Base-by-base conservation (phyloP, 2,888 invertebrate species). In the Exocentrus adspersus region DNA sequence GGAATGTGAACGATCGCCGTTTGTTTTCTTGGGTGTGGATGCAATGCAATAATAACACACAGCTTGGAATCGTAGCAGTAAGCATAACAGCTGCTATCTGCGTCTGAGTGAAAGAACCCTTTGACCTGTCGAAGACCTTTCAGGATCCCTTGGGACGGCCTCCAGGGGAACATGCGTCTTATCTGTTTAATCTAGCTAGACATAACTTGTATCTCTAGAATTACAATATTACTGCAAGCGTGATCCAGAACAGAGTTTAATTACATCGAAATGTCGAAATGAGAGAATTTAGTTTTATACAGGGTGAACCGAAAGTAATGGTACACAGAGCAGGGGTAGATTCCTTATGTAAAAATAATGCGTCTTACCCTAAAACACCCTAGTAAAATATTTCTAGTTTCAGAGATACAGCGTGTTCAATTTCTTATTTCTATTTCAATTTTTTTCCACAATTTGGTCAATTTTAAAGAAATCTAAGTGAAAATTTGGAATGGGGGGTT, bases 111-210 rank as follows among this genome's bases (percentile, higher is more conserved):
- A 42, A 42, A 42, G 14, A 42, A 37, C 37, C 37, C 21, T 37
- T 53, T 53, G 53, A 53, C 53, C 53, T 53, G 24, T 24, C 42
- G 41, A 53, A 53, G 53, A 53, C 53, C 53, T 53, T 42, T 42
- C 53, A 21, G 1, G 10, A 21, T 53, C 42, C 53, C 53, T 53
- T 9, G 42, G 53, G 53, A 42, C 12, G 10, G 6, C 37, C 16
- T 21, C 14, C 24, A 21, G 41, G 12, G 32, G 21, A 42, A 42
- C 16, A 12, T 21, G 24, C 53, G 41, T 12, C 24, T 21, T 42
- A 53, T 53, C 53, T 14, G 42, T 5, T 19, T 52, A 52, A 50
- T 50, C 50, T 28, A 16, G 50, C 30, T 14, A 50, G 30, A 16
- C 24, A 28, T 37, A 37, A 37, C 12, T 37, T 37, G 37, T 37